Percentiles rank a stretch among this genome's conserved stretches.
Conservation (phyloP, 2,113 vertebrate genomes). For the Hymenochirus boettgeri region DNA sequence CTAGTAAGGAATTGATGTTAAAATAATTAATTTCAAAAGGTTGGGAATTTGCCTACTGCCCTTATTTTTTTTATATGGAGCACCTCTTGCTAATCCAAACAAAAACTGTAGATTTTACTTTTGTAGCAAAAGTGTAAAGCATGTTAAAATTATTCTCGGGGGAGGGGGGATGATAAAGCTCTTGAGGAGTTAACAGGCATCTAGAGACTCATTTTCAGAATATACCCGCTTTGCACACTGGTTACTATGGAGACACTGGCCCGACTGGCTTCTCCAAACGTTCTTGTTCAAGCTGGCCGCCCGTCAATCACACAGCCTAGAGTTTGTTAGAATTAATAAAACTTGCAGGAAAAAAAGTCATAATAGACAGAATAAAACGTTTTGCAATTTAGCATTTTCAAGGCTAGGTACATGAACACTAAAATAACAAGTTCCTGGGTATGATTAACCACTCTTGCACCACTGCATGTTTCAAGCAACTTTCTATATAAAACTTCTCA, state of each 20-base stretch:
- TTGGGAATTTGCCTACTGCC: no score
- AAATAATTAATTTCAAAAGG: no score
- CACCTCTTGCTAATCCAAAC: no score
- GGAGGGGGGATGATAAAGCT: conserved; percentile 24
- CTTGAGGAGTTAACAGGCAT: conserved; percentile 35
- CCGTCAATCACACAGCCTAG: conserved; percentile 69
- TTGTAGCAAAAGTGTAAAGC: no score
- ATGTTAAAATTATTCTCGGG: conserved; percentile 22
- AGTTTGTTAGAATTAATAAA: conserved; percentile 41
- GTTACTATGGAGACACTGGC: conserved; percentile 45
- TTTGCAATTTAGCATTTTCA: conserved; percentile 22
- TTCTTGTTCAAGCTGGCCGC: conserved; percentile 76
- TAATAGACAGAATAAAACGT: conserved; percentile 18
- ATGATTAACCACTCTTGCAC: no score
- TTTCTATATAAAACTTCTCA: no score
- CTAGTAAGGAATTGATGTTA: no score
- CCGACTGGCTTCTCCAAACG: conserved; percentile 66
- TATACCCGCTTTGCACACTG: conserved; percentile 18
- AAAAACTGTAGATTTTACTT: no score
- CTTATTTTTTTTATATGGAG: no score
- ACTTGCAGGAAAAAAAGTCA: conserved; percentile 28
- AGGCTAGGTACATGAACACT: no score
- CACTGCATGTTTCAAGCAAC: no score
- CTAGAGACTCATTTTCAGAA: conserved; percentile 38
- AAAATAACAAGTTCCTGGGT: no score